Evolutionary conservation across 2,113 vertebrate species (phyloP).

Genomic region (Gambusia affinis): DNA sequence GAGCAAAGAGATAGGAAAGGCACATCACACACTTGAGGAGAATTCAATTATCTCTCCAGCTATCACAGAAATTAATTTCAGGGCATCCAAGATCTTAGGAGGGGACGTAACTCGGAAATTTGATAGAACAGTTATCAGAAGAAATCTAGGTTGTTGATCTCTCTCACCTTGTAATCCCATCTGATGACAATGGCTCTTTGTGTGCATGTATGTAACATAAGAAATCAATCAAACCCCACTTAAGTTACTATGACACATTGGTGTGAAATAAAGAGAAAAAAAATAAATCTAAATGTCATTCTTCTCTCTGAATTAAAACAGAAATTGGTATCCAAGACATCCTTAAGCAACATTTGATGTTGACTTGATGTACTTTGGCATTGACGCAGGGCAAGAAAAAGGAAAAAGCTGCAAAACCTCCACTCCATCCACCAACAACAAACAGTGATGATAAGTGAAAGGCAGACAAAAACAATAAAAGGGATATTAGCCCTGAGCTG

Average conservation of each 20-base stretch:
- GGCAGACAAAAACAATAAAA: conserved; percentile 58
- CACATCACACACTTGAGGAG: conserved; percentile 14
- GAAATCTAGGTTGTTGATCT: conserved; percentile 56
- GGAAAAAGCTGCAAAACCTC: conserved; percentile 41
- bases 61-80: conserved; percentile 55
- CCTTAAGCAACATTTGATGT: neutral
- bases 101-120: conserved; percentile 45
- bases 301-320: neutral
- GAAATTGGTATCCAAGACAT: neutral
- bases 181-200: conserved; percentile 15
- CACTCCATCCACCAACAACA: conserved; percentile 56
- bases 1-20: neutral
- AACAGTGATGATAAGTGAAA: conserved; percentile 59
- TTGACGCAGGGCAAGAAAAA: conserved; percentile 39
- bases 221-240: neutral
- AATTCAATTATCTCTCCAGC: conserved; percentile 61
- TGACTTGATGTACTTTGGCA: neutral
- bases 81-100: conserved; percentile 38
- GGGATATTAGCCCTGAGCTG: conserved; percentile 75
- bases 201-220: neutral
- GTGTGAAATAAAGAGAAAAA: neutral
- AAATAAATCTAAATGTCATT: neutral
- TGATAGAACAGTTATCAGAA: conserved; percentile 47
- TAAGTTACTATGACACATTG: neutral
- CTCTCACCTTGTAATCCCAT: conserved; percentile 28